Evolutionary conservation across 1,140 invertebrate genomes (phyloP).

Genomic region (Rhyzopertha dominica): DNA sequence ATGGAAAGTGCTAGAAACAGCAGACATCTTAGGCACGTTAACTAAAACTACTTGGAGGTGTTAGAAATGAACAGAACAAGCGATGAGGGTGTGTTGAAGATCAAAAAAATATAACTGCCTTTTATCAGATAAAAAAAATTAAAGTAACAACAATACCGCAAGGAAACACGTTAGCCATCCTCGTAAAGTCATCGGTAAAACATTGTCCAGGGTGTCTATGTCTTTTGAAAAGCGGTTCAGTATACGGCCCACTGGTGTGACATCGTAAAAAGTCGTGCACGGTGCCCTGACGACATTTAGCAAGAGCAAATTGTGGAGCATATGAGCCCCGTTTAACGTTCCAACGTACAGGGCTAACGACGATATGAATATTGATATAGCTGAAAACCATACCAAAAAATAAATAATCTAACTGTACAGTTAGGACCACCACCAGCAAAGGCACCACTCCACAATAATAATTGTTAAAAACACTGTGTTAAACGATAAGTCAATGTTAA

Average conservation of each 20-base stretch:
- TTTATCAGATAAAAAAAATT: slow-evolving; percentile 11
- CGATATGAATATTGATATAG: slow-evolving; percentile 62
- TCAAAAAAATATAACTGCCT: slow-evolving; percentile 35
- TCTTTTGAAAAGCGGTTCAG: slow-evolving; percentile 84
- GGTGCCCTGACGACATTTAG: slow-evolving; percentile 66
- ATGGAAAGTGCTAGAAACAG: slow-evolving; percentile 51
- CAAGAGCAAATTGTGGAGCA: slow-evolving; percentile 64
- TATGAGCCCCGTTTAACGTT: slow-evolving; percentile 62
- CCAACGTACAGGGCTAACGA: slow-evolving; percentile 64
- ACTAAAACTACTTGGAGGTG: slow-evolving; percentile 20
- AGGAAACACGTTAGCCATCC: slow-evolving; percentile 65
- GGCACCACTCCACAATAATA: no score
- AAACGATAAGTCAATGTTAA: no score
- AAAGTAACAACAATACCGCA: slow-evolving; percentile 54
- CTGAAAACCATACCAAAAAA: slow-evolving; percentile 56
- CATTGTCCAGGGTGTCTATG: slow-evolving; percentile 73
- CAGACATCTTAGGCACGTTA: slow-evolving; percentile 10
- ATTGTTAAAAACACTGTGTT: no score
- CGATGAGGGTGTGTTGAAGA: neutral
- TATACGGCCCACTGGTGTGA: slow-evolving; percentile 77
- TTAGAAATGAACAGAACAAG: neutral
- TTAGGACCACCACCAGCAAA: no score
- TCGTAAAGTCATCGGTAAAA: slow-evolving; percentile 64
- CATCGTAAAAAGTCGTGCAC: slow-evolving; percentile 74
- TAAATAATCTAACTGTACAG: no score